phyloP scores from a whole-genome alignment of 2,888 invertebrate genomes.

The Plemyria rubiginata region DNA sequence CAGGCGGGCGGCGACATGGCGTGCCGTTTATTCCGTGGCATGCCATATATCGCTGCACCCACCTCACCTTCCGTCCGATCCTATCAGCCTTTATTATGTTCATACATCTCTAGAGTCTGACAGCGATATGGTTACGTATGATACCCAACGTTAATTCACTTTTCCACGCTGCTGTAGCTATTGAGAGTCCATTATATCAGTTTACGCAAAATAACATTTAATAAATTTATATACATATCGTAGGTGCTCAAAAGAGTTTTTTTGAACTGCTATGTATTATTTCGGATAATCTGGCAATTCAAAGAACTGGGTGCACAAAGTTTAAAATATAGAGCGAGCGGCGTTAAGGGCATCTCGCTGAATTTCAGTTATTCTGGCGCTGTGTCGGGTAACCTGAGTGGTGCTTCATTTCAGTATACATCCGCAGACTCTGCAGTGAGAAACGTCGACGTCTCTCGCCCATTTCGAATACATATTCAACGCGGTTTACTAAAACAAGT shows the following conservation, averaged over 20 bases:
- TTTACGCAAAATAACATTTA: too few species aligned
- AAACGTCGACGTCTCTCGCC: constrained; percentile 32
- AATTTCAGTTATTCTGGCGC: constrained; percentile 48
- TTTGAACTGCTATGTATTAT: constrained; percentile 13
- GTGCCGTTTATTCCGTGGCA: constrained; percentile 47
- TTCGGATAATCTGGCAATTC: constrained; percentile 4
- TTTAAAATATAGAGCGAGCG: constrained; percentile 13
- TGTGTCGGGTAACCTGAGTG: constrained; percentile 50
- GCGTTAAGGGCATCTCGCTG: constrained; percentile 38
- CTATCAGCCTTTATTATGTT: constrained; percentile 44
- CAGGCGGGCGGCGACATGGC: constrained; percentile 47
- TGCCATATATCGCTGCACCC: constrained; percentile 58
- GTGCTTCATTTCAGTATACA: constrained; percentile 44
- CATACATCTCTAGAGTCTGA: constrained; percentile 34
- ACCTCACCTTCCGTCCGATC: constrained; percentile 44
- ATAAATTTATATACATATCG: too few species aligned
- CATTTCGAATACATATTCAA: constrained; percentile 30
- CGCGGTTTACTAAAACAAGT: constrained; percentile 27
- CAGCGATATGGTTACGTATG: constrained; percentile 38
- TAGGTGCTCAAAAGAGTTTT: not conserved
- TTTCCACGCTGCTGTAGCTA: not conserved
- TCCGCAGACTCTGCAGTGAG: constrained; percentile 35
- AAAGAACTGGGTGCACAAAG: not conserved
- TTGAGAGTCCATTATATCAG: not conserved
- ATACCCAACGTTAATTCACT: constrained; percentile 23